Percentiles rank a stretch among this genome's conserved stretches.
These are phyloP conservation scores for Aspidapion aeneum DNA, from an alignment of 2,888 invertebrate species.

Conservation along the genomic window DNA sequence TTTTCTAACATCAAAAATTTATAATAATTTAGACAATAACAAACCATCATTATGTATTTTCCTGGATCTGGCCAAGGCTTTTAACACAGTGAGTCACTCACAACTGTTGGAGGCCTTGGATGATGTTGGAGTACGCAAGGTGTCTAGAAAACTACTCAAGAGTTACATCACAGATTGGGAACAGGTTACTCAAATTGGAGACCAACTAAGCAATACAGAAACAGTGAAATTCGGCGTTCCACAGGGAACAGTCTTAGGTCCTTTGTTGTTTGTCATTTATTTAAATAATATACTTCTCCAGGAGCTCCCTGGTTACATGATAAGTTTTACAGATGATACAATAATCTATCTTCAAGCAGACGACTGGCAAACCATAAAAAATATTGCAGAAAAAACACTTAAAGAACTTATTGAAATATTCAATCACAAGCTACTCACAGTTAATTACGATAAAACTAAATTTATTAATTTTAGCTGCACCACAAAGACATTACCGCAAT, in stretches of 20 bases:
- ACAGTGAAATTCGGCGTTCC: not conserved
- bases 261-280: no score
- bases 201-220: not conserved
- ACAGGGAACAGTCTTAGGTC: constrained; percentile 1
- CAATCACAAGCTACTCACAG: not conserved
- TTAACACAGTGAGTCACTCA: constrained; percentile 6
- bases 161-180: constrained; percentile 3
- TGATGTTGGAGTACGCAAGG: constrained; percentile 2
- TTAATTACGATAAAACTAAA: not conserved
- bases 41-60: constrained; percentile 4
- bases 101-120: constrained; percentile 2
- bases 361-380: not conserved
- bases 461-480: no score
- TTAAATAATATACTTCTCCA: not conserved
- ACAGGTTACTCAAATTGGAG: not conserved
- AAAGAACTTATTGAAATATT: not conserved
- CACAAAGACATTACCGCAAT: not conserved
- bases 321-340: not conserved
- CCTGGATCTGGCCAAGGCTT: constrained; percentile 14
- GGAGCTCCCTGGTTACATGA: not conserved
- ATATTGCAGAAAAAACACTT: not conserved
- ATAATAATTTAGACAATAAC: not conserved
- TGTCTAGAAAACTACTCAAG: not conserved
- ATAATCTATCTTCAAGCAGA: not conserved
- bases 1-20: constrained; percentile 28